Evolutionary conservation across 2,113 vertebrate genomes (phyloP).

Genomic region (Callorhinus ursinus): DNA sequence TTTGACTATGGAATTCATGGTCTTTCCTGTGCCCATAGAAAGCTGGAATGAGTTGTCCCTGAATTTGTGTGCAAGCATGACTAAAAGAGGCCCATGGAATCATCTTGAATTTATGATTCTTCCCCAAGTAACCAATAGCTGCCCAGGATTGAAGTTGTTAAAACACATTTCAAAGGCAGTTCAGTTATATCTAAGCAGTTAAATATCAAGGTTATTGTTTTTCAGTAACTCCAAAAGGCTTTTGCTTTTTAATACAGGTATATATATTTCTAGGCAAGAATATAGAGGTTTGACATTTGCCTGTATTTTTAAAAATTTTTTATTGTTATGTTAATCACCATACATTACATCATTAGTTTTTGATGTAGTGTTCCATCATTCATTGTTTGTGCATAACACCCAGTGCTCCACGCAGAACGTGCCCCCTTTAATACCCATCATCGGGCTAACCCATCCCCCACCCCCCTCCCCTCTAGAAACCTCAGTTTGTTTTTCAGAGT

Average conservation of each 20-base stretch:
- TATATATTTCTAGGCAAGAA: neutral
- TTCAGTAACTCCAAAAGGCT: neutral
- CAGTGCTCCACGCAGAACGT: no score
- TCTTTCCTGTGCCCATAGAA: neutral
- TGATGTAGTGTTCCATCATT: no score
- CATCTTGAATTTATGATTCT: neutral
- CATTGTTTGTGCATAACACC: no score
- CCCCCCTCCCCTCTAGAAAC: no score
- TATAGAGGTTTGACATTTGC: neutral
- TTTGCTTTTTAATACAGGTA: neutral
- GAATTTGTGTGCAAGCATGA: neutral
- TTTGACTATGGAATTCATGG: neutral
- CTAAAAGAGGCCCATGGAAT: neutral
- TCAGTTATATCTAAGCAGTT: neutral
- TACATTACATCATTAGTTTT: no score
- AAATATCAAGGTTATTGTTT: neutral
- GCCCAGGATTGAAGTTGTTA: neutral
- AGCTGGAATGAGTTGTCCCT: neutral
- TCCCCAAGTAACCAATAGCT: neutral
- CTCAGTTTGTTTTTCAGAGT: no score
- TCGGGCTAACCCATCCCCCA: no score
- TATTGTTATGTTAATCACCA: no score
- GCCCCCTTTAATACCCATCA: no score
- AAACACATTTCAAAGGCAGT: neutral
- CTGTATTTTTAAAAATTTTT: neutral